Evolutionary conservation across 2,888 invertebrate genomes (phyloP).

Genomic region (Erannis defoliaria): DNA sequence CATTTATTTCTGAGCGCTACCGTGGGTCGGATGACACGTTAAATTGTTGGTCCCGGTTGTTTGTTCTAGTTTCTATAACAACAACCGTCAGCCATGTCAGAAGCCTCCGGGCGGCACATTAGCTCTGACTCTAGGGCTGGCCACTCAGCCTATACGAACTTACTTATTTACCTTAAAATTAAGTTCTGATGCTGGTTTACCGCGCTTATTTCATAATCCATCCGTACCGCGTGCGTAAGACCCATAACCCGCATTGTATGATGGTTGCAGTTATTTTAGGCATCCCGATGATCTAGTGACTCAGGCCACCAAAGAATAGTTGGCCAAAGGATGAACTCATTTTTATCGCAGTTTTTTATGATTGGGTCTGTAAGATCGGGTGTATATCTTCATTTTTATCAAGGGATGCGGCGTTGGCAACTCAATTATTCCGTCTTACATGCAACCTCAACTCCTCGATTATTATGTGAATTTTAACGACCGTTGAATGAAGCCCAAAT

Average conservation of each 20-base stretch:
- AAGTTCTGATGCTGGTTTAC: neutral
- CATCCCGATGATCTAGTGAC: slow-evolving; percentile 13
- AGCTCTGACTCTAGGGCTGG: too few relatives aligned
- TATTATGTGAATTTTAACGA: slow-evolving; percentile 13
- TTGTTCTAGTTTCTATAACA: too few relatives aligned
- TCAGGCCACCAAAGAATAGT: slow-evolving; percentile 3
- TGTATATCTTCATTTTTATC: neutral
- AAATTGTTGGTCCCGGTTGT: too few relatives aligned
- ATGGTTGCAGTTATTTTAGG: slow-evolving; percentile 35
- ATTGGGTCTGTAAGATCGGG: neutral
- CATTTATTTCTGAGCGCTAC: too few relatives aligned
- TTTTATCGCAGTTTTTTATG: neutral
- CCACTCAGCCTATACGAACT: too few relatives aligned
- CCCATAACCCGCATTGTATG: slow-evolving; percentile 26
- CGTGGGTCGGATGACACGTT: too few relatives aligned
- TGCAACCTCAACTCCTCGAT: neutral
- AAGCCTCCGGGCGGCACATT: too few relatives aligned
- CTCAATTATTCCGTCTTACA: neutral
- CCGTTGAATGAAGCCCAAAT: slow-evolving; percentile 24
- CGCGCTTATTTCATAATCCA: slow-evolving; percentile 8
- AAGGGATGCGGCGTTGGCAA: neutral
- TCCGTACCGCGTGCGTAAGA: neutral
- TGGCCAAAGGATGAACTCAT: neutral
- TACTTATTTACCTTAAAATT: too few relatives aligned
- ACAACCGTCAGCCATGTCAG: too few relatives aligned